Evolutionary conservation across 1,140 invertebrate genomes (phyloP).

Genomic region (Papilio polytes): DNA sequence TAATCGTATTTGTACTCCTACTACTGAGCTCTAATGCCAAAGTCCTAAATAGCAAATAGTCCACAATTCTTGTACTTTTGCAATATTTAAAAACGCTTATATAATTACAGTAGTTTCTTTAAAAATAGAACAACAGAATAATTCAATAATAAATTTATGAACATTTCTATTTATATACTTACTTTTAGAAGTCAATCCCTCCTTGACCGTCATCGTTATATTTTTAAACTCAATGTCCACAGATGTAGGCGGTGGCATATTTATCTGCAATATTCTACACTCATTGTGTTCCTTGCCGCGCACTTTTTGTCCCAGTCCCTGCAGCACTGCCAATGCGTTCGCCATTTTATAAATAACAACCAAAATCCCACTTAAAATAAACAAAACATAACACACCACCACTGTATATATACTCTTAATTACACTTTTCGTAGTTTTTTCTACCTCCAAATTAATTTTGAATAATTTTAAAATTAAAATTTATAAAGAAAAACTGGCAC

Average conservation of each 20-base stretch:
- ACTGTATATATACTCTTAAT: neutral
- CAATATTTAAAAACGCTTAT: too few species aligned
- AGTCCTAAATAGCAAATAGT: too few species aligned
- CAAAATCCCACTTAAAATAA: conserved; percentile 7
- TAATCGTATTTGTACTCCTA: neutral
- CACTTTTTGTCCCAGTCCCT: conserved; percentile 61
- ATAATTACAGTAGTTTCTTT: too few species aligned
- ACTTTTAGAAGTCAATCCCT: conserved; percentile 64
- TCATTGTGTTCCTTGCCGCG: conserved; percentile 57
- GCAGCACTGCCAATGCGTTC: conserved; percentile 57
- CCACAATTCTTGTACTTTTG: neutral
- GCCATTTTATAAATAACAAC: conserved; percentile 55
- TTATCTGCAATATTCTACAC: conserved; percentile 62
- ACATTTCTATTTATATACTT: conserved; percentile 48
- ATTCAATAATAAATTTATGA: too few species aligned
- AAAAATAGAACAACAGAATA: too few species aligned
- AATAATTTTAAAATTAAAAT: neutral
- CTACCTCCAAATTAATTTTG: neutral
- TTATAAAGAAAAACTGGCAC: neutral
- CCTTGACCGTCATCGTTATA: conserved; percentile 58
- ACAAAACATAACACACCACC: conserved; percentile 5
- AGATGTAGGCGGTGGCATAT: conserved; percentile 59
- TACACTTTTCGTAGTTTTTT: neutral
- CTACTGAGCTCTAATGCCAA: too few species aligned
- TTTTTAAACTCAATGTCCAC: conserved; percentile 73